phyloP scores from a whole-genome alignment of 1,140 invertebrate genomes.

The Aleiodes sp. region DNA sequence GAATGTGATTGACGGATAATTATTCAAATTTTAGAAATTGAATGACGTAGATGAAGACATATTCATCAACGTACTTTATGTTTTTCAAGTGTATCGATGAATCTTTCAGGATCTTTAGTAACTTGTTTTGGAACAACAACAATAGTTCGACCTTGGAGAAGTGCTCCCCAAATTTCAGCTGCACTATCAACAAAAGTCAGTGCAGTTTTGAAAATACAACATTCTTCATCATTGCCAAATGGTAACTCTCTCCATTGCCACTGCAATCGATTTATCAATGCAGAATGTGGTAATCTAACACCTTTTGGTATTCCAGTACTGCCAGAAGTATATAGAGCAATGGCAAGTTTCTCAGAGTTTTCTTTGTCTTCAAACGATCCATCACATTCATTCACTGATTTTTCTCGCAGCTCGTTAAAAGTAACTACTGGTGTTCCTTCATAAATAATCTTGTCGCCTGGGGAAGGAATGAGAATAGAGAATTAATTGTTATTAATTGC shows the following conservation, averaged over 20 bases:
- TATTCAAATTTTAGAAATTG: neutral
- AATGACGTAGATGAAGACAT: slow-evolving; percentile 8
- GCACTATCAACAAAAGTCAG: slow-evolving; percentile 90
- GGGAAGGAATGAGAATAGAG: neutral
- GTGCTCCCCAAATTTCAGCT: slow-evolving; percentile 84
- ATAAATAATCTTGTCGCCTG: slow-evolving; percentile 50
- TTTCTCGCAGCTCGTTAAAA: slow-evolving; percentile 62
- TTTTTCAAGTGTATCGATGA: slow-evolving; percentile 74
- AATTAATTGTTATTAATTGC: no score
- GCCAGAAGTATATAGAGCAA: slow-evolving; percentile 91
- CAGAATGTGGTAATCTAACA: slow-evolving; percentile 83
- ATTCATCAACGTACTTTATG: slow-evolving; percentile 68
- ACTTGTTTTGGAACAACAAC: slow-evolving; percentile 76
- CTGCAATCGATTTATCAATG: slow-evolving; percentile 79
- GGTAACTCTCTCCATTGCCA: slow-evolving; percentile 88
- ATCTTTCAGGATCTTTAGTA: slow-evolving; percentile 78
- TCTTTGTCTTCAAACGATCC: slow-evolving; percentile 51
- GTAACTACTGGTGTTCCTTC: slow-evolving; percentile 60
- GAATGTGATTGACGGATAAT: neutral
- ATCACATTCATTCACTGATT: slow-evolving; percentile 57
- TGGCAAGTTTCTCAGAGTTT: slow-evolving; percentile 69
- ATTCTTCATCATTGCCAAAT: slow-evolving; percentile 71
- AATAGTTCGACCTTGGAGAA: slow-evolving; percentile 76
- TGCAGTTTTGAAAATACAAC: slow-evolving; percentile 87
- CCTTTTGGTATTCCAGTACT: slow-evolving; percentile 92